Evolutionary conservation across 2,888 invertebrate species (phyloP), one percentile per base, ranked within the genome.

Genomic region (Drosophila leonis): DNA sequence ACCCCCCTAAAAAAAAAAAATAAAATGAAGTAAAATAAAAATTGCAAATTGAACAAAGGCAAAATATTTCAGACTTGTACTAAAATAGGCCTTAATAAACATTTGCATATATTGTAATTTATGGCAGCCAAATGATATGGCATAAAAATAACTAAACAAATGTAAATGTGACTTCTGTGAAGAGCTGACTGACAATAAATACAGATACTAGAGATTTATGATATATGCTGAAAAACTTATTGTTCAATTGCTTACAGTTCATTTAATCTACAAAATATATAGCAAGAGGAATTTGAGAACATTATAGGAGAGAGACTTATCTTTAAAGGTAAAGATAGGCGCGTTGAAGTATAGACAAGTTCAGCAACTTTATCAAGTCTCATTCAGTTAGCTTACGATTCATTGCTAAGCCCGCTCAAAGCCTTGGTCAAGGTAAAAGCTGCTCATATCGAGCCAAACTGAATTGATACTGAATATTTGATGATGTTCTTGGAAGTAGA

Each of bases 21-120:
- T 4, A 24, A 24, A 24, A 4, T 5, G 35, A 15, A 52, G 10
- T 24, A 15, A 12, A 41, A n/a, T 29, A 15, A 56, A 57, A 65
- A 33, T 56, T 24, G 20, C 31, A 13, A n/a, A 35, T 1, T 27
- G 27, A 42, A 24, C 31, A 27, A 57, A 59, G 10, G n/a, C 46
- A 42, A 46, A 20, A 56, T n/a, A 9, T 18, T 31, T 1, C n/a
- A 31, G 35, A 44, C 56, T 24, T 33, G 10, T 29, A n/a, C 5
- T 9, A 24, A 55, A 20, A 41, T 31, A 55, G 20, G 10, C 15
- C 7, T 46, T 42, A 29, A 29, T 29, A n/a, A 9, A 54, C 49
- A 67, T 51, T 57, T 42, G 56, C 12, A 31, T 46, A 46, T 31
- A 54, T 54, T 55, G 55, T 56, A 15, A 42, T 31, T 33, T 33